Evolutionary conservation across 1,140 invertebrate genomes (phyloP), one percentile per base, ranked within the genome.

Genomic region (Wasmannia auropunctata): DNA sequence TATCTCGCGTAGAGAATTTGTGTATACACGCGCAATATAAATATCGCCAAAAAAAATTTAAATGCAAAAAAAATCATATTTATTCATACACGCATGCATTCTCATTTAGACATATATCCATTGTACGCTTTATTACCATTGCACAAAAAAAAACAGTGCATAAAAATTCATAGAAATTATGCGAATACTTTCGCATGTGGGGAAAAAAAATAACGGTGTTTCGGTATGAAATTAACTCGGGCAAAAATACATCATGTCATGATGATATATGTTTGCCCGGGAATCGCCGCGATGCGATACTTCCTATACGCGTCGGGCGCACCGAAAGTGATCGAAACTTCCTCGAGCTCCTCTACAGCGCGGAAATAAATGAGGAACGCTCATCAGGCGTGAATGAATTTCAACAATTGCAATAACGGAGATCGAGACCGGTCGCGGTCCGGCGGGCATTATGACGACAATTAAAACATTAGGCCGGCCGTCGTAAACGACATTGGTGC

Each of bases 401-500:
- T 76, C 70, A 43, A 28, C 11, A 54, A 28, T 34, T 72, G 46
- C 70, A 54, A 70, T n/a, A 40, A 63, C 43, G 51, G n/a, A n/a
- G n/a, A 74, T 72, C 58, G 72, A 51, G 2, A 14, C n/a, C 19
- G 80, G 88, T 90, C 75, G 70, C 93, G 94, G 86, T 94, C 86
- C 88, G 88, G 6, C 88, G 92, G 46, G 34, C 90, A 93, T 94
- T 94, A 94, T 85, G 90, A 91, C 92, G 81, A 91, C 90, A 91
- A 95, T 95, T 94, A 94, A 95, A 94, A 93, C 86, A 93, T 93
- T 91, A 90, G 77, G 74, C 46, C 77, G n/a, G n/a, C 11, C 25
- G 87, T 94, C 91, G 90, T 94, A 93, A 94, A 93, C 93, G 93
- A 94, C 88, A 90, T 74, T 88, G 91, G 92, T 93, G 88, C 94